phyloP scores from a whole-genome alignment of 2,888 invertebrate species.

The Aphidius colemani region DNA sequence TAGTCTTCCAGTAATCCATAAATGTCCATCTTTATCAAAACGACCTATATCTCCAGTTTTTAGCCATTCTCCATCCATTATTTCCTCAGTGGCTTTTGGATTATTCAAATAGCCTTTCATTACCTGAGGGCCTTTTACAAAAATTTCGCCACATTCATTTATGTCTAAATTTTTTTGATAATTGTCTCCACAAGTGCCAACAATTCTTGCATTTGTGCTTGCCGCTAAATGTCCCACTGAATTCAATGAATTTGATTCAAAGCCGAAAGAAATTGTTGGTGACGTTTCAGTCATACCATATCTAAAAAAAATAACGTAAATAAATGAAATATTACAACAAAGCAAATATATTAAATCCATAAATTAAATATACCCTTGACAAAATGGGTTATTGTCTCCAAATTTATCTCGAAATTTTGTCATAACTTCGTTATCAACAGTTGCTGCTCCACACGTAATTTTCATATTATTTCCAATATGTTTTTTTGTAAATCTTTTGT shows the following conservation, averaged over 20 bases:
- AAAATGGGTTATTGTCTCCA: conserved; percentile 53
- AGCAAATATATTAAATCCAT: no score
- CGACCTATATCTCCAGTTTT: conserved; percentile 73
- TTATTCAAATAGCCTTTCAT: conserved; percentile 82
- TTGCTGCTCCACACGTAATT: conserved; percentile 72
- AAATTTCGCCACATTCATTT: conserved; percentile 72
- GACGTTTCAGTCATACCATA: conserved; percentile 77
- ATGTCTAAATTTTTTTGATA: conserved; percentile 36
- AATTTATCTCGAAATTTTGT: conserved; percentile 64
- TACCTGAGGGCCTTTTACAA: conserved; percentile 78
- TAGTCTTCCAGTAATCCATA: conserved; percentile 57
- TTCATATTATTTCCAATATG: conserved; percentile 65
- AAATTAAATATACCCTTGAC: conserved; percentile 63
- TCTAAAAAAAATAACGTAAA: conserved; percentile 62
- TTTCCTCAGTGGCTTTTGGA: conserved; percentile 72
- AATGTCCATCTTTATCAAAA: conserved; percentile 65
- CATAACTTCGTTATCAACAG: conserved; percentile 66
- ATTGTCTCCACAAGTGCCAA: conserved; percentile 38
- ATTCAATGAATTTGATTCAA: not conserved
- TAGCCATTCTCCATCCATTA: conserved; percentile 76
- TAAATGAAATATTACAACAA: no score
- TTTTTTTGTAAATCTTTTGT: conserved; percentile 61
- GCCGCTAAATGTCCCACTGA: conserved; percentile 55
- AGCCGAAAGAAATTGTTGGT: conserved; percentile 63
- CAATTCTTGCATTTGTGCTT: conserved; percentile 59